These are phyloP conservation scores for Teleogryllus oceanicus DNA, from an alignment of 2,888 invertebrate genomes.

Conservation along the genomic window DNA sequence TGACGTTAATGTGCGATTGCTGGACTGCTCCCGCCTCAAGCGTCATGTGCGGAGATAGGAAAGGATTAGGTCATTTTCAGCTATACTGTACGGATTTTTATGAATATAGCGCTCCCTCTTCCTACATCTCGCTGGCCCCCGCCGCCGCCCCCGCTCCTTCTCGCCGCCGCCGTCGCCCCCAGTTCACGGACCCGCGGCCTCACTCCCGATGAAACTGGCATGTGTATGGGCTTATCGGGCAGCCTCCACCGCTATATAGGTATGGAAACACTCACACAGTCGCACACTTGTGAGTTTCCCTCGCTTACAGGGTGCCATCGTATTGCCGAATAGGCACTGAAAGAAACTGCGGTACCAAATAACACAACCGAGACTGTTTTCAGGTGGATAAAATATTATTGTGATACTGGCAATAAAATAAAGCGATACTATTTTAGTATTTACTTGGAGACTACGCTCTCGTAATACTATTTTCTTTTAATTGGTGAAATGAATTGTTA, in stretches of 20 bases:
- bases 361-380: no score
- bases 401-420: no score
- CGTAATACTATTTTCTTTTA: no score
- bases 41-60: slow-evolving; percentile 35
- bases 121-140: neutral
- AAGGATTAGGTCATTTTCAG: slow-evolving; percentile 38
- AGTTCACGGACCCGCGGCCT: no score
- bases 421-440: no score
- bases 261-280: slow-evolving; percentile 1
- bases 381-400: no score
- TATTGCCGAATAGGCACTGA: neutral
- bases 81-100: slow-evolving; percentile 33
- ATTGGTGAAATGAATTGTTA: no score
- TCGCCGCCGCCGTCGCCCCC: no score
- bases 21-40: slow-evolving; percentile 34
- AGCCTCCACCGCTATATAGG: neutral
- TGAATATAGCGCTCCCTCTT: slow-evolving; percentile 31
- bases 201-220: neutral
- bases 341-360: no score
- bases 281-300: neutral
- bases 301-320: neutral
- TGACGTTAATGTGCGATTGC: slow-evolving; percentile 37
- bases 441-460: no score
- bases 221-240: neutral
- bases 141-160: neutral